Evolutionary conservation across 1,140 invertebrate species (phyloP).

Genomic region (Psilanteris sp.): DNA sequence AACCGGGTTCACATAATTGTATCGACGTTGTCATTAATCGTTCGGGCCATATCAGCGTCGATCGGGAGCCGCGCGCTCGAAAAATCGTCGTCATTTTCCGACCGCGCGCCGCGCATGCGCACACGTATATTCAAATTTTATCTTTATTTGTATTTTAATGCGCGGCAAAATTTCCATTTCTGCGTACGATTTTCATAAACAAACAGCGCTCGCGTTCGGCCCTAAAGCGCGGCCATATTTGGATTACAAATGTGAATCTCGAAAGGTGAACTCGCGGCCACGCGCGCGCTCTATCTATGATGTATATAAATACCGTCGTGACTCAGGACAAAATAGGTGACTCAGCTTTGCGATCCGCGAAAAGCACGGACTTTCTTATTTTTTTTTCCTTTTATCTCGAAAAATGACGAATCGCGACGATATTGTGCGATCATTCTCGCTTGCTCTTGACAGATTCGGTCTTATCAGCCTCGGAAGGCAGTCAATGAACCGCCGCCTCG

Average conservation of each 20-base stretch:
- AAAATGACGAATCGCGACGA: too few species aligned
- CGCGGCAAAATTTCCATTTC: slow-evolving; percentile 17
- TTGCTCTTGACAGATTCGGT: too few species aligned
- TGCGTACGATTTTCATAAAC: too few species aligned
- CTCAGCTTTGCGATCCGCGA: slow-evolving; percentile 27
- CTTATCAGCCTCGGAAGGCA: too few species aligned
- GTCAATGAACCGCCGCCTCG: too few species aligned
- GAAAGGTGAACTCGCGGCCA: slow-evolving; percentile 18
- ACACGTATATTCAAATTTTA: too few species aligned
- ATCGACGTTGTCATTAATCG: slow-evolving; percentile 46
- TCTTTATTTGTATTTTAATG: slow-evolving; percentile 48
- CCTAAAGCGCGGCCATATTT: slow-evolving; percentile 40
- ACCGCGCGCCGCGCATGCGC: background rate
- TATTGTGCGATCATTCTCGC: too few species aligned
- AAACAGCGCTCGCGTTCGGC: slow-evolving; percentile 10
- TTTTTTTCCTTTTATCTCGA: too few species aligned
- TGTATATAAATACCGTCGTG: slow-evolving; percentile 59
- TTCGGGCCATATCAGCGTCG: slow-evolving; percentile 12
- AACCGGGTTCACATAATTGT: slow-evolving; percentile 41
- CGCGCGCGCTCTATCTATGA: slow-evolving; percentile 34
- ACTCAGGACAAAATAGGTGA: slow-evolving; percentile 54
- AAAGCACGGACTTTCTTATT: slow-evolving; percentile 32
- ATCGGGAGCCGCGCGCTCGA: background rate
- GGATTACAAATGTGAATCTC: slow-evolving; percentile 42
- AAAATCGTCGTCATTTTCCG: slow-evolving; percentile 5